A percentile compares a stretch with the other conserved stretches of the same genome.
Evolutionary conservation across 2,113 vertebrate genomes (phyloP).

Genomic region (Oceanites oceanicus): DNA sequence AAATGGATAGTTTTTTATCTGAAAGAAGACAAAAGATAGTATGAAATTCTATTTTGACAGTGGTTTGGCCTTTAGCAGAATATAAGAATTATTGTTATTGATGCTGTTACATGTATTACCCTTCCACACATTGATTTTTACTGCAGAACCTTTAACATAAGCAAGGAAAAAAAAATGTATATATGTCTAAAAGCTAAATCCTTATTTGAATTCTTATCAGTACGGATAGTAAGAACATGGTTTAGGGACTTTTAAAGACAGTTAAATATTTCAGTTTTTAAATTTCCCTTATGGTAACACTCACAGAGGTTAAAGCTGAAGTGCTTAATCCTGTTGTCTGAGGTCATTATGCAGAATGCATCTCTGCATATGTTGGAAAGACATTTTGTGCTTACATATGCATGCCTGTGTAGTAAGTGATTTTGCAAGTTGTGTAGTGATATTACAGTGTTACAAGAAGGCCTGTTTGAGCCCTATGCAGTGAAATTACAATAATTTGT

Average conservation of each 20-base stretch:
- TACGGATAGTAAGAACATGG: background rate
- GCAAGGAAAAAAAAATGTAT: background rate
- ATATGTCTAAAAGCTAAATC: background rate
- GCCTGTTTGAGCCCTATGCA: background rate
- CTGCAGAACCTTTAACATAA: background rate
- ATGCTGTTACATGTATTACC: background rate
- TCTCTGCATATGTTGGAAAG: background rate
- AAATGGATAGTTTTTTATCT: background rate
- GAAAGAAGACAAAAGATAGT: background rate
- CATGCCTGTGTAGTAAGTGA: background rate
- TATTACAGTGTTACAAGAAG: background rate
- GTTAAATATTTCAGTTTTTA: background rate
- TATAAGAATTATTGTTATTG: background rate
- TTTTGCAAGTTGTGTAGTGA: background rate
- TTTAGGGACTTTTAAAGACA: background rate
- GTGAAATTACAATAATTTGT: background rate
- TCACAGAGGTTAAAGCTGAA: background rate
- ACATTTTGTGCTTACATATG: background rate
- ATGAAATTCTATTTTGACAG: constrained; percentile 8
- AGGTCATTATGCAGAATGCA: background rate
- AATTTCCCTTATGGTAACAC: background rate
- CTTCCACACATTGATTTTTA: constrained; percentile 9
- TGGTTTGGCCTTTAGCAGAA: constrained; percentile 24
- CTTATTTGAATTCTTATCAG: background rate
- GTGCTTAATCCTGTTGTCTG: background rate